Conservation (phyloP, 2,888 invertebrate species). For the Lapara coniferarum region DNA sequence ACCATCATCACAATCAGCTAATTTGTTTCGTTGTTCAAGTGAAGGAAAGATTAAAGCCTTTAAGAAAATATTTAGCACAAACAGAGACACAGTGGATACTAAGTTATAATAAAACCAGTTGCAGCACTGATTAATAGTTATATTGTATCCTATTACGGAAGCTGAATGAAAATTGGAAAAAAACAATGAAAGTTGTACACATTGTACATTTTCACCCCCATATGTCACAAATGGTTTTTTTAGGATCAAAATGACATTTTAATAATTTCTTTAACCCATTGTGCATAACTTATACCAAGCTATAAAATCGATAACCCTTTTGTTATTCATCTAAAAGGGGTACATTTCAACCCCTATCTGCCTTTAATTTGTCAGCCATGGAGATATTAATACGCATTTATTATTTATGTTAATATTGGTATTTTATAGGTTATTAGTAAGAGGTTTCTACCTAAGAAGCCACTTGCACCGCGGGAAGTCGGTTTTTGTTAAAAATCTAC, state of each 20-base stretch:
- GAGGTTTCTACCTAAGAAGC: constrained; percentile 42
- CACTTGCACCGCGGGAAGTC: constrained; percentile 40
- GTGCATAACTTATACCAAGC: neutral
- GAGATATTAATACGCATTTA: constrained; percentile 58
- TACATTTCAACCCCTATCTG: constrained; percentile 44
- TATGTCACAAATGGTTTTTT: no score
- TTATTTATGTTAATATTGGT: constrained; percentile 37
- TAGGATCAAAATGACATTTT: no score
- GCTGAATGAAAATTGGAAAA: no score
- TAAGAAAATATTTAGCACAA: neutral
- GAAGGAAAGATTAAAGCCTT: no score
- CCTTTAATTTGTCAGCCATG: constrained; percentile 72
- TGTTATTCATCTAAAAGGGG: constrained; percentile 21
- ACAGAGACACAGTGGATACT: neutral
- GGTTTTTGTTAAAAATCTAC: constrained; percentile 21
- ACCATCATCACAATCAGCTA: no score
- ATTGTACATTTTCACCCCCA: no score
- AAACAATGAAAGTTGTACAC: no score
- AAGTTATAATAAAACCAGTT: neutral
- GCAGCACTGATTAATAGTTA: neutral
- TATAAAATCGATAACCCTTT: constrained; percentile 14
- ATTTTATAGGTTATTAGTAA: constrained; percentile 42
- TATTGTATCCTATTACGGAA: neutral
- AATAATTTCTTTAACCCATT: no score
- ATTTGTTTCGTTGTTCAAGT: no score